Percentiles rank a stretch among this genome's conserved stretches.
phyloP scores from a whole-genome alignment of 2,113 vertebrate species.

The Pollachius pollachius region DNA sequence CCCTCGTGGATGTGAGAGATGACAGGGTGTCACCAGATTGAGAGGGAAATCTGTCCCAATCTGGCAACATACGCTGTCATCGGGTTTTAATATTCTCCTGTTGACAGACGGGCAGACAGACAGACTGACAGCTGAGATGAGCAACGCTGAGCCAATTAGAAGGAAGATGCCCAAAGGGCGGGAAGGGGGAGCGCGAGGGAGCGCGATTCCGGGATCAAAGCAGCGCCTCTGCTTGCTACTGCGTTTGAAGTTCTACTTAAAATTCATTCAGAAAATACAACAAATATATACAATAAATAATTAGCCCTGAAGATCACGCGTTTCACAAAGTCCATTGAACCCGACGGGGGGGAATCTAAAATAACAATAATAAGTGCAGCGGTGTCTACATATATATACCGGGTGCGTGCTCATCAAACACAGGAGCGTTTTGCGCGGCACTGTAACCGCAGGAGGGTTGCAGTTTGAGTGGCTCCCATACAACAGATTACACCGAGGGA shows the following conservation, averaged over 20 bases:
- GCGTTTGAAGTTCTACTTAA: slow-evolving; percentile 76
- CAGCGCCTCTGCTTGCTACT: slow-evolving; percentile 37
- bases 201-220: slow-evolving; percentile 71
- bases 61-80: too few relatives aligned
- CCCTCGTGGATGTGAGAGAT: too few relatives aligned
- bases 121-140: slow-evolving; percentile 51
- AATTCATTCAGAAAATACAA: slow-evolving; percentile 69
- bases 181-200: slow-evolving; percentile 35
- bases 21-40: too few relatives aligned
- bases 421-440: too few relatives aligned
- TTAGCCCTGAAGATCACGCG: neutral
- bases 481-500: slow-evolving; percentile 2
- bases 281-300: slow-evolving; percentile 24
- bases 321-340: neutral
- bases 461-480: neutral
- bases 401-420: too few relatives aligned
- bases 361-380: neutral
- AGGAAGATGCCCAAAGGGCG: slow-evolving; percentile 57
- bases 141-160: slow-evolving; percentile 62
- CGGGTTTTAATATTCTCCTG: too few relatives aligned
- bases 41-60: too few relatives aligned
- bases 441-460: too few relatives aligned
- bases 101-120: slow-evolving; percentile 32
- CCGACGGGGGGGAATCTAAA: neutral
- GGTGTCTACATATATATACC: slow-evolving; percentile 16